Evolutionary conservation across 1,140 invertebrate species (phyloP).

Genomic region (Drosophila burlai): DNA sequence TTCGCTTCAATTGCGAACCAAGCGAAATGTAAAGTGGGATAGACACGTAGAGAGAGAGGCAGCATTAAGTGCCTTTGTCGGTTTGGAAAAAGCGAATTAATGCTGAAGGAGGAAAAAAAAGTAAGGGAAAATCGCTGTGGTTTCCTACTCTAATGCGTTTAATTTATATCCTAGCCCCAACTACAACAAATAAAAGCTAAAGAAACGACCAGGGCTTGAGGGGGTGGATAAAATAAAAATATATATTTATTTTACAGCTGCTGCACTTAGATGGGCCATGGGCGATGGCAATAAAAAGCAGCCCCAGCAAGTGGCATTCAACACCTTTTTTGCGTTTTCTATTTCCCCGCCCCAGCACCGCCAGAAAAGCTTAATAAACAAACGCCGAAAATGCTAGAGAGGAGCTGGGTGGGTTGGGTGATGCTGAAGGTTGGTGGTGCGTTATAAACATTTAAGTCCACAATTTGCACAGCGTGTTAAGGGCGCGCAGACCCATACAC

Average conservation of each 20-base stretch:
- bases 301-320: conserved; percentile 79
- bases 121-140: conserved; percentile 69
- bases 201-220: conserved; percentile 33
- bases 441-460: conserved; percentile 83
- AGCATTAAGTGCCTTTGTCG: conserved; percentile 77
- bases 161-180: conserved; percentile 72
- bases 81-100: conserved; percentile 75
- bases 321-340: conserved; percentile 62
- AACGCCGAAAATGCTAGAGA: conserved; percentile 66
- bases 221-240: conserved; percentile 70
- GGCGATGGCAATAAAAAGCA: conserved; percentile 78
- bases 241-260: conserved; percentile 83
- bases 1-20: conserved; percentile 36
- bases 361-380: conserved; percentile 82
- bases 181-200: conserved; percentile 65
- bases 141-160: conserved; percentile 82
- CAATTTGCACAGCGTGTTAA: conserved; percentile 77
- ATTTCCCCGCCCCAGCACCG: neutral
- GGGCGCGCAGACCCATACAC: conserved; percentile 29
- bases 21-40: neutral
- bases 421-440: conserved; percentile 40
- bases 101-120: conserved; percentile 34
- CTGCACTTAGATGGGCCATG: conserved; percentile 75
- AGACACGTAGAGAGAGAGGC: neutral
- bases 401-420: conserved; percentile 3